Conservation (phyloP, 1,140 invertebrate species). For the Heterodera carotae region DNA sequence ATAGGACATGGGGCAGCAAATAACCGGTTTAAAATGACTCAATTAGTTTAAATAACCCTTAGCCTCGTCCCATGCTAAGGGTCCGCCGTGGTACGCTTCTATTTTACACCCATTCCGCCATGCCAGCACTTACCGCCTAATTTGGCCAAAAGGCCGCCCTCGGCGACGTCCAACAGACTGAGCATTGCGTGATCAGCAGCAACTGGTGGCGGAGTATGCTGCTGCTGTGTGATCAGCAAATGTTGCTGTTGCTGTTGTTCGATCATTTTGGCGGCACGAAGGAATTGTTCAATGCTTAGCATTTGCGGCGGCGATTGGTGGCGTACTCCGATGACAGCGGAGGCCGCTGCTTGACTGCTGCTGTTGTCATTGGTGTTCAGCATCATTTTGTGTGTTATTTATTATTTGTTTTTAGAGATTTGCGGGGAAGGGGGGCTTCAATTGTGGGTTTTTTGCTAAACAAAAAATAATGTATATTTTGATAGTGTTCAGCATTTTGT, state of each 20-base stretch:
- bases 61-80: no score
- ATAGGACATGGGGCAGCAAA: no score
- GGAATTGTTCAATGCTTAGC: conserved; percentile 8
- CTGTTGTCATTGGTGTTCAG: not conserved
- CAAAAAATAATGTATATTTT: not conserved
- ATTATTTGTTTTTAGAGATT: not conserved
- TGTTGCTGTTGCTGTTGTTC: not conserved
- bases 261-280: not conserved
- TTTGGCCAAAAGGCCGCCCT: not conserved
- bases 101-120: no score
- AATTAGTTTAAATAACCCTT: no score
- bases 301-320: not conserved
- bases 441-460: not conserved
- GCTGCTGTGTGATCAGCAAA: not conserved
- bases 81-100: no score
- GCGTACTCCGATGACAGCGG: not conserved
- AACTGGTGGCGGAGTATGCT: not conserved
- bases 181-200: not conserved
- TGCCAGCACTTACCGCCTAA: conserved; percentile 19
- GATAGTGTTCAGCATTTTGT: no score
- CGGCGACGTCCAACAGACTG: not conserved
- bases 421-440: no score
- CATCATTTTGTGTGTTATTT: not conserved
- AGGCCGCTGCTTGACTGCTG: not conserved
- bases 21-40: no score